Evolutionary conservation across 2,797 vertebrate species (phyloP).

Genomic region (Pristis pectinata): DNA sequence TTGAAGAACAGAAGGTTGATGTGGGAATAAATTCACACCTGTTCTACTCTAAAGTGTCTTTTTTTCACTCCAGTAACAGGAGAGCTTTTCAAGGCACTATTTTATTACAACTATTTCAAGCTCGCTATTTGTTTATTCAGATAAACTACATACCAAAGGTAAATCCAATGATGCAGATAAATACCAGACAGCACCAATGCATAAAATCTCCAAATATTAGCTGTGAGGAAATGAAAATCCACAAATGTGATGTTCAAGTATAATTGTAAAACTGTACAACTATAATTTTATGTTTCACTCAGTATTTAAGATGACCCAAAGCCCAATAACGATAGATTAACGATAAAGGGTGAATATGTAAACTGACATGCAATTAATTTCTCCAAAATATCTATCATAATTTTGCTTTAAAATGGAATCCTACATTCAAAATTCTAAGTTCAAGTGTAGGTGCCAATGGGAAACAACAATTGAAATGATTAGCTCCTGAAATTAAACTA

Average conservation of each 20-base stretch:
- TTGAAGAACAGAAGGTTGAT: background rate
- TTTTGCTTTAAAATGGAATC: no score
- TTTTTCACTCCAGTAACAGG: background rate
- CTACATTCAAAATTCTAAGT: no score
- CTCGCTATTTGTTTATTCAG: background rate
- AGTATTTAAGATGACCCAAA: background rate
- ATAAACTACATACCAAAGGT: slow-evolving; percentile 20
- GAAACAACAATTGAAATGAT: no score
- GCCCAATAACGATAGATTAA: background rate
- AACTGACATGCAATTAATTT: background rate
- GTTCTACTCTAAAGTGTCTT: background rate
- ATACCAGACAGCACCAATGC: slow-evolving; percentile 40
- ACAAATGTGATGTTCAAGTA: background rate
- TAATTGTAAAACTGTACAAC: background rate
- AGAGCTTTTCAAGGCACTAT: background rate
- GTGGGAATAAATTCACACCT: background rate
- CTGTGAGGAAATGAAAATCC: slow-evolving; percentile 28
- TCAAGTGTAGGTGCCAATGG: no score
- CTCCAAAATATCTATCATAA: background rate
- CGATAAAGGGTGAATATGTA: background rate
- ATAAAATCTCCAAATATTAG: slow-evolving; percentile 41
- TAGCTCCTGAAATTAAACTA: no score
- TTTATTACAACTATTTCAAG: background rate
- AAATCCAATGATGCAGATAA: slow-evolving; percentile 42
- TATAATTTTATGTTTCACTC: background rate